phyloP scores from a whole-genome alignment of 2,113 vertebrate genomes.

The Phrynosoma platyrhinos region DNA sequence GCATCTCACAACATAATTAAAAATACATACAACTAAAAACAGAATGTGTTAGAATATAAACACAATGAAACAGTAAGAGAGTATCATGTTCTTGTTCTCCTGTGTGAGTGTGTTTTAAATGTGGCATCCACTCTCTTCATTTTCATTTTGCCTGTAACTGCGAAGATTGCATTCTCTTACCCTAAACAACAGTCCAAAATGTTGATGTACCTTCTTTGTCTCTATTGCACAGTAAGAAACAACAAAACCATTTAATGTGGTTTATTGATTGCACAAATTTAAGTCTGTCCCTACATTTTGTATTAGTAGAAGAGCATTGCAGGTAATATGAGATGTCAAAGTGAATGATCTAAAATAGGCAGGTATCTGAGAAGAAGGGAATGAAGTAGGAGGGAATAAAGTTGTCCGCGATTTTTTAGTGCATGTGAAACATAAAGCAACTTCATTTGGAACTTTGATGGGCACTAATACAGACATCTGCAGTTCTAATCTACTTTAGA shows the following conservation, averaged over 20 bases:
- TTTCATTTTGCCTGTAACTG: not conserved
- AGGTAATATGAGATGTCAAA: not conserved
- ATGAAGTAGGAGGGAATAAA: constrained; percentile 30
- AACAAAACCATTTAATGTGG: not conserved
- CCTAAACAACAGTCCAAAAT: not conserved
- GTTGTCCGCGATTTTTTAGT: constrained; percentile 15
- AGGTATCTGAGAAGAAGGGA: not conserved
- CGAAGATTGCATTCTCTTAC: too few relatives aligned
- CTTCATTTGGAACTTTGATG: constrained; percentile 54
- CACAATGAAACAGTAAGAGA: not conserved
- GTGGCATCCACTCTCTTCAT: not conserved
- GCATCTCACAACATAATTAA: too few relatives aligned
- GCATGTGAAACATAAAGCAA: constrained; percentile 56
- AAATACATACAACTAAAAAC: too few relatives aligned
- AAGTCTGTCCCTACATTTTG: not conserved
- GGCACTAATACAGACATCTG: constrained; percentile 68
- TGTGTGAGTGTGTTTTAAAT: not conserved
- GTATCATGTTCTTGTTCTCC: not conserved
- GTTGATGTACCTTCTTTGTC: not conserved
- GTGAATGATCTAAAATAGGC: constrained; percentile 26
- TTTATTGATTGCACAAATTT: not conserved
- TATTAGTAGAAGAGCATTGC: not conserved
- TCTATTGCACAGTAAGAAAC: not conserved
- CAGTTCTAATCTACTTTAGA: constrained; percentile 67
- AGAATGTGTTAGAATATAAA: too few relatives aligned